Conservation (phyloP, 2,113 vertebrate genomes). For the Ochotona curzoniae region DNA sequence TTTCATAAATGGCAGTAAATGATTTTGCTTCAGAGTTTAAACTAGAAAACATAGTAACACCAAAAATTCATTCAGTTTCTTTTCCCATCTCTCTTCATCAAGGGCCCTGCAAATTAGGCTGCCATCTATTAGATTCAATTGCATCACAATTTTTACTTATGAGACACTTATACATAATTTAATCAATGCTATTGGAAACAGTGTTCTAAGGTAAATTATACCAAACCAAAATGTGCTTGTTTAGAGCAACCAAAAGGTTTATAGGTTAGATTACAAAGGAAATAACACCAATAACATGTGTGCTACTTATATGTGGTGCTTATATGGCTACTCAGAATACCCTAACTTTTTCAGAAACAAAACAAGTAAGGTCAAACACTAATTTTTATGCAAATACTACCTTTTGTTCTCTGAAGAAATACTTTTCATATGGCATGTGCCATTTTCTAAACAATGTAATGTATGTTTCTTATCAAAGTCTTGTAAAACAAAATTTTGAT, state of each 20-base stretch:
- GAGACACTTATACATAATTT: background rate
- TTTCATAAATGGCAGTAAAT: background rate
- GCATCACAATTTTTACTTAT: constrained; percentile 44
- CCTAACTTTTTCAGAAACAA: constrained; percentile 43
- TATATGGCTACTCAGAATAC: background rate
- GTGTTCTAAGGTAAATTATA: background rate
- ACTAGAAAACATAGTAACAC: background rate
- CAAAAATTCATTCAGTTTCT: background rate
- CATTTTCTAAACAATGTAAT: background rate
- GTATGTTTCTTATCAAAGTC: background rate
- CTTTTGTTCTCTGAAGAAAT: constrained; percentile 13
- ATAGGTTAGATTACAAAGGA: constrained; percentile 18
- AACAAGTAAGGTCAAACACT: background rate
- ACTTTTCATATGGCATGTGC: background rate
- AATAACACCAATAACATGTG: constrained; percentile 11
- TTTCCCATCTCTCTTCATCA: constrained; percentile 17
- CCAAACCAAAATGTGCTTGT: constrained; percentile 23
- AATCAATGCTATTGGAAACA: constrained; percentile 30
- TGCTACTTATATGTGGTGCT: background rate
- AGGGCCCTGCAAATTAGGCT: background rate
- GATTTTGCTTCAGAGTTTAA: background rate
- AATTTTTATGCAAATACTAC: constrained; percentile 12
- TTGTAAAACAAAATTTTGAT: background rate
- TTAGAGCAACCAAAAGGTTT: background rate
- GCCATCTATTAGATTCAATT: background rate